A percentile compares a stretch with the other conserved stretches of the same genome.
phyloP scores from a whole-genome alignment of 1,140 invertebrate genomes.

The Drosophila erecta region DNA sequence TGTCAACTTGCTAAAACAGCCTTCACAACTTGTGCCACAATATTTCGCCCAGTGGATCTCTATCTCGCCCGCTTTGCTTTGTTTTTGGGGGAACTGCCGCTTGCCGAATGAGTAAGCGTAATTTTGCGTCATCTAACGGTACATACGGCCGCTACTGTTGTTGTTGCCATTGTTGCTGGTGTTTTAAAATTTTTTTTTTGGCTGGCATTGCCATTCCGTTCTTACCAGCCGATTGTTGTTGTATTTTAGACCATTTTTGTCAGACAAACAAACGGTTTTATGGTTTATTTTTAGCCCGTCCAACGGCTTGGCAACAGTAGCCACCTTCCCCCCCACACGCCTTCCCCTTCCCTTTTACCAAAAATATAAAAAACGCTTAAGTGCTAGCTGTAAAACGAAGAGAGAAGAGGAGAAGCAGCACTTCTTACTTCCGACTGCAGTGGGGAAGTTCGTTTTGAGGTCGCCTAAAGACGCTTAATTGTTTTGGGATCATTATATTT shows the following conservation, averaged over 20 bases:
- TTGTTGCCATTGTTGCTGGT: conserved; percentile 65
- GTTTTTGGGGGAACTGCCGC: conserved; percentile 51
- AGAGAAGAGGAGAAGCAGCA: conserved; percentile 25
- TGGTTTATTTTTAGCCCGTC: conserved; percentile 73
- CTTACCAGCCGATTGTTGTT: conserved; percentile 58
- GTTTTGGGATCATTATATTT: conserved; percentile 33
- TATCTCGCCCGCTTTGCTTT: conserved; percentile 32
- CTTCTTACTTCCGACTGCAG: conserved; percentile 72
- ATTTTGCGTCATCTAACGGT: conserved; percentile 82
- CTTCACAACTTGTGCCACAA: background rate
- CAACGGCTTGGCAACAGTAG: conserved; percentile 67
- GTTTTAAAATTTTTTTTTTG: conserved; percentile 41
- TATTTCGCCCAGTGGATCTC: conserved; percentile 8
- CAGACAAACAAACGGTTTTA: conserved; percentile 78
- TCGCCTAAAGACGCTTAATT: conserved; percentile 45
- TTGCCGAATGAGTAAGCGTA: conserved; percentile 78
- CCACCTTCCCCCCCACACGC: background rate
- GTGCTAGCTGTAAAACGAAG: conserved; percentile 64
- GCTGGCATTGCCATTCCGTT: conserved; percentile 61
- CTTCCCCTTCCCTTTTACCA: conserved; percentile 15
- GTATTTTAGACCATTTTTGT: conserved; percentile 80
- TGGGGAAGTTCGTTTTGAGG: conserved; percentile 53
- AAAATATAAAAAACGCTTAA: conserved; percentile 42
- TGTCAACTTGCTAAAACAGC: too few species aligned
- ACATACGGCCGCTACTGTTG: conserved; percentile 73